Evolutionary conservation across 2,113 vertebrate species (phyloP).

Genomic region (Bubalus kerabau): DNA sequence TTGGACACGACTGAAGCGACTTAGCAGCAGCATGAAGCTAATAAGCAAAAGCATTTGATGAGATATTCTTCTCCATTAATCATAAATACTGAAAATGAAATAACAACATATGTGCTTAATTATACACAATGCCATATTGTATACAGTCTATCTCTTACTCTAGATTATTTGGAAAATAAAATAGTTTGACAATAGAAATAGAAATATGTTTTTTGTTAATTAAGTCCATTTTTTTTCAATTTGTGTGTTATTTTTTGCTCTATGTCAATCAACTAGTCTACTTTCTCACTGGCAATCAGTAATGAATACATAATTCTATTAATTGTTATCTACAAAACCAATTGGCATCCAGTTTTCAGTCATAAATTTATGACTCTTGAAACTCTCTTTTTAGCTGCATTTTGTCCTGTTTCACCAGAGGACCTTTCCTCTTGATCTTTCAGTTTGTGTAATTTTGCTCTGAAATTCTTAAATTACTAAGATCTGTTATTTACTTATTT

Average conservation of each 20-base stretch:
- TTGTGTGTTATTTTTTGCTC: neutral
- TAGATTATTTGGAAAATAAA: neutral
- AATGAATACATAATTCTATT: constrained; percentile 54
- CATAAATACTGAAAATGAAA: neutral
- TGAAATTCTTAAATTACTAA: constrained; percentile 70
- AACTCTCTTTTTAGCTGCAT: constrained; percentile 60
- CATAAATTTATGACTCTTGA: constrained; percentile 53
- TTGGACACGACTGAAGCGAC: too few relatives aligned
- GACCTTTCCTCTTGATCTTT: constrained; percentile 66
- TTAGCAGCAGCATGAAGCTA: neutral
- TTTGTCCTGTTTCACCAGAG: neutral
- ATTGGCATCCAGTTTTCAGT: constrained; percentile 51
- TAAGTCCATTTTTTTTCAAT: neutral
- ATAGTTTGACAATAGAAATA: neutral
- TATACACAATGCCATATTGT: neutral
- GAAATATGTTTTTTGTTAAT: constrained; percentile 10
- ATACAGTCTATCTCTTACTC: neutral
- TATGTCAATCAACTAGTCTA: neutral
- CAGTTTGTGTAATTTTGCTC: constrained; percentile 61
- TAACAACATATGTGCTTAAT: neutral
- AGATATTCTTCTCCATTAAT: neutral
- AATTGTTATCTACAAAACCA: constrained; percentile 67
- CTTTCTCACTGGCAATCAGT: neutral
- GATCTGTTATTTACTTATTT: neutral
- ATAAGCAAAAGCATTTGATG: neutral